Percentiles rank a stretch among this genome's conserved stretches.
Evolutionary conservation across 2,888 invertebrate species (phyloP).

Genomic region (Carcina quercana): DNA sequence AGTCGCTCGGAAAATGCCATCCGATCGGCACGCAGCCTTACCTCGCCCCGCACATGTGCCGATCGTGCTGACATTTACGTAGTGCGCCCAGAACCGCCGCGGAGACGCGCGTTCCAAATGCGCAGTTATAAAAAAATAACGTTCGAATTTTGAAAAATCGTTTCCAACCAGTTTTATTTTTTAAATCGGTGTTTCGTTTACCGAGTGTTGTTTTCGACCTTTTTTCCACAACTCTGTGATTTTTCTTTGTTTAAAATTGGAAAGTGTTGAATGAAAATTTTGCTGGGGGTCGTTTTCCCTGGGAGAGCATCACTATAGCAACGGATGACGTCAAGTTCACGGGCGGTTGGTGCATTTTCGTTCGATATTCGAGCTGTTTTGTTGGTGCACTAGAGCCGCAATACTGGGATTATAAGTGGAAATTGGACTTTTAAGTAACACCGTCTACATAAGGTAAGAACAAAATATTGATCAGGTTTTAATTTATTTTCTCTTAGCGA

Average conservation of each 20-base stretch:
- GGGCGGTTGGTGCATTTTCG: constrained; percentile 69
- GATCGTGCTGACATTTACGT: constrained; percentile 68
- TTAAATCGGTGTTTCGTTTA: constrained; percentile 4
- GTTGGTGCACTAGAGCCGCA: too few species aligned
- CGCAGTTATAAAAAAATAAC: constrained; percentile 28
- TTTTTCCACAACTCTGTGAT: too few species aligned
- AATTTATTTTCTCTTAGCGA: too few species aligned
- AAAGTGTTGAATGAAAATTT: constrained; percentile 32
- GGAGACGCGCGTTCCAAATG: constrained; percentile 45
- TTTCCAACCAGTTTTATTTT: constrained; percentile 31
- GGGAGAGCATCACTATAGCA: constrained; percentile 61
- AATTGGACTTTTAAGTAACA: background rate
- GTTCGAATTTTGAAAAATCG: constrained; percentile 33
- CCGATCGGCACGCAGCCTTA: constrained; percentile 39
- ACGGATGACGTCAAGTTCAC: constrained; percentile 69
- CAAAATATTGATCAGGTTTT: too few species aligned
- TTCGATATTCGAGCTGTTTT: constrained; percentile 50
- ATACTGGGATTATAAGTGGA: constrained; percentile 21
- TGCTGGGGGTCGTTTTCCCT: constrained; percentile 41
- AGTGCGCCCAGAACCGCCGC: constrained; percentile 64
- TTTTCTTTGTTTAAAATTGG: constrained; percentile 23
- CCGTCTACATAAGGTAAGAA: constrained; percentile 1
- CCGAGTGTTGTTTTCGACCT: too few species aligned
- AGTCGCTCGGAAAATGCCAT: constrained; percentile 28
- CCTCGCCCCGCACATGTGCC: constrained; percentile 65